Percentiles rank a stretch among this genome's conserved stretches.
Evolutionary conservation across 2,888 invertebrate species (phyloP).

Genomic region (Acanthacorydalis orientalis): DNA sequence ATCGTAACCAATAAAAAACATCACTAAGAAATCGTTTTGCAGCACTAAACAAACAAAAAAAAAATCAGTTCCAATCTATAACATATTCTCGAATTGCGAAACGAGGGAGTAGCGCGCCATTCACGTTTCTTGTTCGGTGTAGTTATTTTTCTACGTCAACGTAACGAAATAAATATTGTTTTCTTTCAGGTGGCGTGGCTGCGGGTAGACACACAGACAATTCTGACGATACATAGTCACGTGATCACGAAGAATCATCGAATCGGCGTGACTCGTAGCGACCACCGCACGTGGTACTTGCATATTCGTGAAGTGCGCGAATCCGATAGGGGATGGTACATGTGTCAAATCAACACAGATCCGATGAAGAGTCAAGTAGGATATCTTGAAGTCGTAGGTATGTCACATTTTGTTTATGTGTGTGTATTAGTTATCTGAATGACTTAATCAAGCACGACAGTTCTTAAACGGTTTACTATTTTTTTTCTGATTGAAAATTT

Average conservation of each 20-base stretch:
- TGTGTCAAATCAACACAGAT: conserved; percentile 61
- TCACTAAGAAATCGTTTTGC: too few relatives aligned
- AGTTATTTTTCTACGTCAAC: too few relatives aligned
- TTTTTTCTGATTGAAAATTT: too few relatives aligned
- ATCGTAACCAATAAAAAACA: too few relatives aligned
- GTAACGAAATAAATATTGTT: conserved; percentile 3
- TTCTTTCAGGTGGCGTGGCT: conserved; percentile 70
- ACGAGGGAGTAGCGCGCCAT: too few relatives aligned
- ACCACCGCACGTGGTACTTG: conserved; percentile 66
- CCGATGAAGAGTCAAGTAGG: conserved; percentile 59
- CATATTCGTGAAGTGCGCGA: conserved; percentile 65
- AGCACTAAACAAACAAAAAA: too few relatives aligned
- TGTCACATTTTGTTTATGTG: conserved; percentile 17
- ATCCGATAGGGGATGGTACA: conserved; percentile 67
- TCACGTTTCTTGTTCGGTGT: too few relatives aligned
- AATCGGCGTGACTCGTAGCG: conserved; percentile 62
- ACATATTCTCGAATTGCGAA: too few relatives aligned
- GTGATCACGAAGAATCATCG: conserved; percentile 83
- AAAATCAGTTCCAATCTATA: too few relatives aligned
- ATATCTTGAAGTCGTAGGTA: conserved; percentile 47
- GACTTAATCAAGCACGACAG: too few relatives aligned
- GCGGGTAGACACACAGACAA: conserved; percentile 78
- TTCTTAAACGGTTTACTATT: too few relatives aligned
- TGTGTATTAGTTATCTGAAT: background rate
- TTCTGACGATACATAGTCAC: conserved; percentile 73